Evolutionary conservation across 2,888 invertebrate species (phyloP).

Genomic region (Melolontha melolontha): DNA sequence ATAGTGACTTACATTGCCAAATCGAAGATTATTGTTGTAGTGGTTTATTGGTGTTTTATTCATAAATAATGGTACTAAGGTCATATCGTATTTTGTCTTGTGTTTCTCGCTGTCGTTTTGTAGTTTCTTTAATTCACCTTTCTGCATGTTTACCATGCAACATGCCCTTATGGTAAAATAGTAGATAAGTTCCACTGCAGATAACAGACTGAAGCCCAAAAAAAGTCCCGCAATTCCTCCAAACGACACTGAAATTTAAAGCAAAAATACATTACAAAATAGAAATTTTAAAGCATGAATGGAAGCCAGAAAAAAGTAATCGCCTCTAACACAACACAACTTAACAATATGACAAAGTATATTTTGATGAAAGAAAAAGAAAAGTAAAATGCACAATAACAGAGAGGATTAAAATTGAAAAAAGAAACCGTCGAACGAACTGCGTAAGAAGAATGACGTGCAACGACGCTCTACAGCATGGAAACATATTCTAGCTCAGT

Average conservation of each 20-base stretch:
- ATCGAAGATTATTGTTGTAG: slow-evolving; percentile 30
- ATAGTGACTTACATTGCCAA: slow-evolving; percentile 45
- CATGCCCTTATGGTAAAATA: slow-evolving; percentile 80
- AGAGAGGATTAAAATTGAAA: no score
- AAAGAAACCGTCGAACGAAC: no score
- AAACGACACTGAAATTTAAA: slow-evolving; percentile 69
- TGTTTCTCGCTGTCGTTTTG: slow-evolving; percentile 64
- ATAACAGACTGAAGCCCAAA: slow-evolving; percentile 80
- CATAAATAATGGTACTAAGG: slow-evolving; percentile 61
- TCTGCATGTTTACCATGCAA: slow-evolving; percentile 71
- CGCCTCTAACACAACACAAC: no score
- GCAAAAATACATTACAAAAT: neutral
- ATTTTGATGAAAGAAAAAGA: no score
- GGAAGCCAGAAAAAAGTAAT: no score
- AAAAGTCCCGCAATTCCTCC: slow-evolving; percentile 77
- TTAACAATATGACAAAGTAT: no score
- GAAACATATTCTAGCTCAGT: no score
- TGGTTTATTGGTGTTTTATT: slow-evolving; percentile 15
- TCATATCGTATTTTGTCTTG: slow-evolving; percentile 60
- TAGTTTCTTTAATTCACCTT: slow-evolving; percentile 66
- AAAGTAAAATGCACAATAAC: no score
- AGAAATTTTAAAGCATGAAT: neutral
- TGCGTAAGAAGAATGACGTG: no score
- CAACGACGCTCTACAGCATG: no score
- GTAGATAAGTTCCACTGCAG: slow-evolving; percentile 81